Base-by-base conservation (phyloP, 2,113 vertebrate genomes). In the Cryptomyrus ogoouensis region DNA sequence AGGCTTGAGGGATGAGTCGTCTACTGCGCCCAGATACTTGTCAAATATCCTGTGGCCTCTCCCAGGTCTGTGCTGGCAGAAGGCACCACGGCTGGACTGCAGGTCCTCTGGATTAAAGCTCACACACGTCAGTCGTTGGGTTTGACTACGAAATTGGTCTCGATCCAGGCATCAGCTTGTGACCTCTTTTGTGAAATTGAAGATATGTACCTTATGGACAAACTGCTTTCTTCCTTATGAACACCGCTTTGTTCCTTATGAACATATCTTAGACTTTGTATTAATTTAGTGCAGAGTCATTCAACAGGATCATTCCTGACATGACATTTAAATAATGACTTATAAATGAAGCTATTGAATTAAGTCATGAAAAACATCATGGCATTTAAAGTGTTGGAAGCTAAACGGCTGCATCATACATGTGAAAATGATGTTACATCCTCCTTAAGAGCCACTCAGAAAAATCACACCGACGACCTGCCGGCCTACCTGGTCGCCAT, bases 401-500 rank as follows among this genome's bases (percentile, higher is more conserved):
- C 13, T 53, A 31, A 88, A 66, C 21, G 3, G 21, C 15, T 66
- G 39, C 56, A 10, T 77, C 56, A 21, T 77, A 91, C 89, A 21
- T 88, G 70, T 91, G 31, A 92, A 90, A 90, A 91, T 83, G 74
- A 90, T 5, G 58, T 88, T 90, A 92, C 74, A 27, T 31, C 89
- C 50, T 87, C 44, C 6, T 7, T 24, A 83, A 44, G 15, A 21
- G 49, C 19, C 10, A 35, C 1, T 39, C 49, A 6, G n/a, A 31
- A 49, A 2, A 19, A 19, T 49, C 74, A 80, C 74, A 19, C 50
- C 3, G 44, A 21, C 39, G 15, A 42, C 19, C 10, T 52, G 84
- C 84, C 6, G 35, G 3, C 91, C 90, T 93, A 96, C 96, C 95
- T 96, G 91, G 92, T 87, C 39, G 93, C 91, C 93, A 94, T 96